A percentile compares a stretch with the other conserved stretches of the same genome.
These are phyloP conservation scores for Lasioglossum figueresi DNA, from an alignment of 2,888 invertebrate genomes.

Conservation along the genomic window DNA sequence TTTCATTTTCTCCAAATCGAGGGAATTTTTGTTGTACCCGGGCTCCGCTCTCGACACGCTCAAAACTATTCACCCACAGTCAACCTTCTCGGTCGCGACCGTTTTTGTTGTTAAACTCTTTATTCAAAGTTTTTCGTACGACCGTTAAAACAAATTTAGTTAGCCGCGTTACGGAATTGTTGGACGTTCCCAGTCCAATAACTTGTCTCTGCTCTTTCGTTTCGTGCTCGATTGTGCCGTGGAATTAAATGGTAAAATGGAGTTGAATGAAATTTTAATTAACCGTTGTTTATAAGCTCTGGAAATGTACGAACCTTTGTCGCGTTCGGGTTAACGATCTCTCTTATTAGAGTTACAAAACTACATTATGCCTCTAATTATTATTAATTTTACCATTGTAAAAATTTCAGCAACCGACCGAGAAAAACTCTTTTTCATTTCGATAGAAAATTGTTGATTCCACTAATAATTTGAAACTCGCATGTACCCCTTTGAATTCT, in stretches of 20 bases:
- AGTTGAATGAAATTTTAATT: not conserved
- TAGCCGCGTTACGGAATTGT: not conserved
- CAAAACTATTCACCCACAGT: not conserved
- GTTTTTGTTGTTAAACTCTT: not conserved
- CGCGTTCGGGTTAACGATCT: not conserved
- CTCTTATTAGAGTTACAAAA: not conserved
- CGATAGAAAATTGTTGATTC: too few relatives aligned
- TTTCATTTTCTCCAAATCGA: not conserved
- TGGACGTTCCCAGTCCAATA: not conserved
- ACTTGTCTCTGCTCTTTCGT: not conserved
- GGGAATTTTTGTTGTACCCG: not conserved
- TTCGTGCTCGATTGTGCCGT: too few relatives aligned
- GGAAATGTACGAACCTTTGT: not conserved
- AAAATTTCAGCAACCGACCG: not conserved
- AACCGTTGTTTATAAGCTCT: not conserved
- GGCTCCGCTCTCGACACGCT: not conserved
- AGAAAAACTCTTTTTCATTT: not conserved
- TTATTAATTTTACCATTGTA: not conserved
- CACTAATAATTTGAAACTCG: not conserved
- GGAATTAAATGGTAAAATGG: not conserved
- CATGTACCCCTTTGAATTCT: not conserved
- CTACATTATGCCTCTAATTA: not conserved
- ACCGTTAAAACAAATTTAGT: not conserved
- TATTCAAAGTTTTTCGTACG: not conserved
- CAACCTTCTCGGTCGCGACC: not conserved